Evolutionary conservation across 2,888 invertebrate species (phyloP).

Genomic region (Epirrhoe alternata): DNA sequence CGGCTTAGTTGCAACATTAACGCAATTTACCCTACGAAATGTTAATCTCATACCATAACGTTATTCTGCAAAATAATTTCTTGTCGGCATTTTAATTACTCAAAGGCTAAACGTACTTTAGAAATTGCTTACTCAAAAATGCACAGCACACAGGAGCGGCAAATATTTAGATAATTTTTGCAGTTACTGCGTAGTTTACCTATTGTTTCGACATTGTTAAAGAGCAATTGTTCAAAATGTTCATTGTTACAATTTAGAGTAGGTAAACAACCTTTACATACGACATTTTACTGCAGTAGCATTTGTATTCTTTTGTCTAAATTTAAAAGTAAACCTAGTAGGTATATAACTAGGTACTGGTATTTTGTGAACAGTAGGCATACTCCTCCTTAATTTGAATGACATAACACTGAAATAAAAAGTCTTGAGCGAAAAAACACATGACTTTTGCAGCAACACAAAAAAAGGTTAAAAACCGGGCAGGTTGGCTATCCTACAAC

Average conservation of each 20-base stretch:
- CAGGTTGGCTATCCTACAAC: slow-evolving; percentile 42
- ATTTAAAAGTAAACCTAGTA: neutral
- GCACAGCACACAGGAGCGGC: slow-evolving; percentile 21
- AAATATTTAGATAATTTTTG: slow-evolving; percentile 17
- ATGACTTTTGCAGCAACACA: slow-evolving; percentile 25
- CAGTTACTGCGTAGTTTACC: slow-evolving; percentile 11
- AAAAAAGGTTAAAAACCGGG: slow-evolving; percentile 26
- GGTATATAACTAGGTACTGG: too few species aligned
- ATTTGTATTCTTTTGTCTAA: slow-evolving; percentile 7
- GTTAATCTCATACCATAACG: slow-evolving; percentile 31
- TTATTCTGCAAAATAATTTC: slow-evolving; percentile 18
- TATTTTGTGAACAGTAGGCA: too few species aligned
- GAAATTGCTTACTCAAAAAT: slow-evolving; percentile 1
- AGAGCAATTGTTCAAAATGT: slow-evolving; percentile 12
- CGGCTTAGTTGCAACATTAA: slow-evolving; percentile 67
- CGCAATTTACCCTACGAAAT: slow-evolving; percentile 43
- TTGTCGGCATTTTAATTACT: slow-evolving; percentile 16
- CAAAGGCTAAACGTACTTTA: slow-evolving; percentile 13
- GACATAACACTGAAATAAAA: too few species aligned
- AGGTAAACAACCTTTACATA: slow-evolving; percentile 9
- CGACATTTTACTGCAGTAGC: slow-evolving; percentile 26
- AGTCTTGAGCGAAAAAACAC: neutral
- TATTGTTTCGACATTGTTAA: slow-evolving; percentile 23
- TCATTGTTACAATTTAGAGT: slow-evolving; percentile 14
- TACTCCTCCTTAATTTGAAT: too few species aligned